phyloP scores from a whole-genome alignment of 2,797 vertebrate genomes.

The Phataginus tricuspis region DNA sequence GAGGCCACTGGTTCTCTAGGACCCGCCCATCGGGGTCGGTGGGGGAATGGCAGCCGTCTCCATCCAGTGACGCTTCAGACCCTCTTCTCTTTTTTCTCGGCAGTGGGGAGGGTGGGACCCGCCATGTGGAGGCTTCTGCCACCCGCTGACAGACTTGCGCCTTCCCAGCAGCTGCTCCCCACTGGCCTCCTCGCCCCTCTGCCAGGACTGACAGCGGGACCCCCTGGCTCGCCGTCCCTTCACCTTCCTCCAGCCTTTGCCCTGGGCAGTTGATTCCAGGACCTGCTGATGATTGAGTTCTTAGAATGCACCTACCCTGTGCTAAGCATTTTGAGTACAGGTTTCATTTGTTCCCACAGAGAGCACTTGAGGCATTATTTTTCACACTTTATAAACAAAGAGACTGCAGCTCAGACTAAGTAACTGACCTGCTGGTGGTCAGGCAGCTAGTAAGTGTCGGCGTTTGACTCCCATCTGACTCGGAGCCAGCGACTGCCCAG shows the following conservation, averaged over 20 bases:
- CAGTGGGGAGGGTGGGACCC: neutral
- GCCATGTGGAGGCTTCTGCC: neutral
- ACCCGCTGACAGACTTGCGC: neutral
- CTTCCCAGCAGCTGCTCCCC: neutral
- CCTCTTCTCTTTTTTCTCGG: neutral
- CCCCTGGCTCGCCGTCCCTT: neutral
- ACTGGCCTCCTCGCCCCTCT: neutral
- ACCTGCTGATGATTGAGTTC: neutral
- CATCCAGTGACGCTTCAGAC: neutral
- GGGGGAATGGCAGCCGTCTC: neutral
- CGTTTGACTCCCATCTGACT: neutral
- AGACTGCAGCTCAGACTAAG: neutral
- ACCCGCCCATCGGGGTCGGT: too few species aligned
- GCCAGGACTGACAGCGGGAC: neutral
- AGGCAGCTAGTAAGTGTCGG: neutral
- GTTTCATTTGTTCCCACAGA: neutral
- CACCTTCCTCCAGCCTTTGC: neutral
- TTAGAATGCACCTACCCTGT: neutral
- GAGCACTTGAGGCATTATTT: neutral
- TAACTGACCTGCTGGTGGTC: too few species aligned
- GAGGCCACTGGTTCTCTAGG: neutral
- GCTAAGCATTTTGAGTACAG: neutral
- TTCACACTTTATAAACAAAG: neutral
- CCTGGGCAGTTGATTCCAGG: neutral
- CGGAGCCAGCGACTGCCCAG: neutral